Base-by-base conservation (phyloP, 2,888 invertebrate species). In the Calameuta filiformis region DNA sequence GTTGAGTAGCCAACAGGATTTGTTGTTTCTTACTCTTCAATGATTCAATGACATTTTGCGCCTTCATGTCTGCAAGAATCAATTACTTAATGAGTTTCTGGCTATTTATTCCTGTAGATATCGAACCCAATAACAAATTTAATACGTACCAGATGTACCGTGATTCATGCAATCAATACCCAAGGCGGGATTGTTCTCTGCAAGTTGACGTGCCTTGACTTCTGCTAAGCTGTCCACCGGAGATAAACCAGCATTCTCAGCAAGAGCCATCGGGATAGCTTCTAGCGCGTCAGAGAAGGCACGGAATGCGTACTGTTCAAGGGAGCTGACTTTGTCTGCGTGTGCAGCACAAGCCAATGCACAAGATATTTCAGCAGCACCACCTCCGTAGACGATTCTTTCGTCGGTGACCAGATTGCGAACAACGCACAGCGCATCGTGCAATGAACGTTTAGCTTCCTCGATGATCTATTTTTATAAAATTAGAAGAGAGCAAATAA, bases 251-350 rank as follows among this genome's bases (percentile, higher is more conserved):
- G 98, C 94, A 93, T 99, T 99, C 92, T 99, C 99, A 0, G 99
- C 98, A 78, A 99, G 93, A 0, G 99, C 98, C 87, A 99, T 92
- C 0, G 99, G 99, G 87, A 99, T 96, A 77, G 95, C 94, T 92
- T 99, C 99, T 77, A 99, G 93, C 0, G 99, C 99, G 91, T 99
- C 98, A 1, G 98, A 96, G 92, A 98, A 99, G 1, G 96, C 96
- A 77, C 98, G 94, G 94, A 96, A 99, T 1, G 99, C 98, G 93
- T 99, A 99, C 92, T 99, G 99, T 91, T 99, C 99, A 81, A 99
- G 92, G 0, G 98, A 96, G 1, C 97, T 94, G 84, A 97, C 93
- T 90, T 95, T 95, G 90, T 99, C 97, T 1, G 99, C 98, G 83
- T 97, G 96, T 79, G 95, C 95, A 9, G 96, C 95, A 35, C 99